Conservation (phyloP, 64 coral and sea anemone species). For the Actinia equina region DNA sequence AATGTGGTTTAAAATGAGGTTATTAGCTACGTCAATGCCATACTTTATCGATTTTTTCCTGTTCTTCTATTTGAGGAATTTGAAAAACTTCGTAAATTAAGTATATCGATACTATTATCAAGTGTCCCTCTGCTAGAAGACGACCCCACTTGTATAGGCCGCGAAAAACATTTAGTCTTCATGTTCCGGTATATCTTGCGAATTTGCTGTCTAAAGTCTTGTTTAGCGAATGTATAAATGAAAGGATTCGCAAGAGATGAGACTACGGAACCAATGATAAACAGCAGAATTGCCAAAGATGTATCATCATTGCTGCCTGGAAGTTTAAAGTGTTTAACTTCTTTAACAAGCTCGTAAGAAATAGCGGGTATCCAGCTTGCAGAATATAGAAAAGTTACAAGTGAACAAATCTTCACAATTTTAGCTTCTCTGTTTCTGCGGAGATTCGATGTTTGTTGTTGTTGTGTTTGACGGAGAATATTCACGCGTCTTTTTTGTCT, state of each 20-base stretch:
- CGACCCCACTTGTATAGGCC: neutral
- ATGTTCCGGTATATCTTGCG: neutral
- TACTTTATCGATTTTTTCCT: neutral
- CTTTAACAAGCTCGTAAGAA: neutral
- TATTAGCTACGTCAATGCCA: neutral
- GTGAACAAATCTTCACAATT: neutral
- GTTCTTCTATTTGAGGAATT: neutral
- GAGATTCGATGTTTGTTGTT: neutral
- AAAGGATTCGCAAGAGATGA: no score
- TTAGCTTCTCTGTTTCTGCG: neutral
- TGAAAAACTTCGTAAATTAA: neutral
- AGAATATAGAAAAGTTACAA: neutral
- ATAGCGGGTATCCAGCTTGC: constrained; percentile 29
- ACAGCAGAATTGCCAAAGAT: no score
- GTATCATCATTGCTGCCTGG: no score
- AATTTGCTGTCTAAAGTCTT: constrained; percentile 37
- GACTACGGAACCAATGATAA: no score
- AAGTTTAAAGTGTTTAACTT: no score
- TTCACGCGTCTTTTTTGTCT: neutral
- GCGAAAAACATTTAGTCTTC: neutral
- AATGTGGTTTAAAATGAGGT: no score
- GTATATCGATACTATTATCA: neutral
- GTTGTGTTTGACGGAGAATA: neutral
- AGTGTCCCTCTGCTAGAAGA: neutral
- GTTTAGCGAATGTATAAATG: constrained; percentile 57